phyloP scores from a whole-genome alignment of 2,113 vertebrate genomes.

The Oncorhynchus masou region DNA sequence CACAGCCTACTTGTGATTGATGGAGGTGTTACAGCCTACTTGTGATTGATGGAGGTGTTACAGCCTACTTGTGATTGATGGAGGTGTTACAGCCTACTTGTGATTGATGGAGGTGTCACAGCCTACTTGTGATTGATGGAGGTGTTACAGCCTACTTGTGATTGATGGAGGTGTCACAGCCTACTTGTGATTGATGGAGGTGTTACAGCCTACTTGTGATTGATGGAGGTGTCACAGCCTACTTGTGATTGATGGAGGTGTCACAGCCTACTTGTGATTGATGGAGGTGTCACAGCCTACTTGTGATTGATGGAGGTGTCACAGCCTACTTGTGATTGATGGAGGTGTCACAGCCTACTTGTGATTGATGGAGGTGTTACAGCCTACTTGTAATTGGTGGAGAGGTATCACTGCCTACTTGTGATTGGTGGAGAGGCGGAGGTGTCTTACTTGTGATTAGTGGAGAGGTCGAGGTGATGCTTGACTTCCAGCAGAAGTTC shows the following conservation, averaged over 20 bases:
- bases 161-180: neutral
- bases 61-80: neutral
- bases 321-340: neutral
- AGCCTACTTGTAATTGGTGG: neutral
- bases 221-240: neutral
- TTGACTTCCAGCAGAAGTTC: slow-evolving; percentile 90
- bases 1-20: slow-evolving; percentile 82
- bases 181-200: slow-evolving; percentile 58
- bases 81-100: neutral
- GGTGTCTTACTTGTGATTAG: slow-evolving; percentile 79
- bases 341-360: too few relatives aligned
- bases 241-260: too few relatives aligned
- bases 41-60: too few relatives aligned
- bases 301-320: slow-evolving; percentile 37
- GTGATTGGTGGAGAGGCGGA: slow-evolving; percentile 70
- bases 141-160: neutral
- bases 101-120: neutral
- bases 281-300: neutral
- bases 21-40: slow-evolving; percentile 58
- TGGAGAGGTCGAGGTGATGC: slow-evolving; percentile 93
- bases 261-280: neutral
- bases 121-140: too few relatives aligned
- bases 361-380: too few relatives aligned
- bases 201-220: too few relatives aligned
- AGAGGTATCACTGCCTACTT: neutral